phyloP scores from a whole-genome alignment of 2,888 invertebrate species.

The Acanthosepion esculentum region DNA sequence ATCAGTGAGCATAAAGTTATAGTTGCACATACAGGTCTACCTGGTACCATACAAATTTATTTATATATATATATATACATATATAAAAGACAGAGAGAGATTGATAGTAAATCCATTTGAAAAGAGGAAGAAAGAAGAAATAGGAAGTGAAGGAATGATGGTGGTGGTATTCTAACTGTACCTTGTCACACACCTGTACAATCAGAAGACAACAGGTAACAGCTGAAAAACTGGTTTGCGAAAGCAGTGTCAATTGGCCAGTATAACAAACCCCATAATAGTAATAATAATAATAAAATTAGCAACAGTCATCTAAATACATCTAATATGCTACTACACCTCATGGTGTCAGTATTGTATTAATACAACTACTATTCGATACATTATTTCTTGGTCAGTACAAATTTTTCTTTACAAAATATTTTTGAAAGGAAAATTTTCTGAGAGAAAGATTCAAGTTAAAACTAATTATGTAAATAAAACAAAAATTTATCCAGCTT shows the following conservation, averaged over 20 bases:
- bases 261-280: not conserved
- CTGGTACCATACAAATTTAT: not conserved
- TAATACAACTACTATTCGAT: not conserved
- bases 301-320: not conserved
- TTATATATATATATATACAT: not conserved
- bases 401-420: not conserved
- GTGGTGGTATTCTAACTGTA: not conserved
- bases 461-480: not conserved
- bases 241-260: not conserved
- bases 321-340: not conserved
- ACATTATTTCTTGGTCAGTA: not conserved
- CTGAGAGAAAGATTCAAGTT: not conserved
- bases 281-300: not conserved
- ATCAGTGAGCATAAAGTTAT: not conserved
- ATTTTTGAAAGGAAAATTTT: not conserved
- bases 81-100: not conserved
- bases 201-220: not conserved
- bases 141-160: not conserved
- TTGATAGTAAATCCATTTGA: not conserved
- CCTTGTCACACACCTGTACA: not conserved
- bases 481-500: not conserved
- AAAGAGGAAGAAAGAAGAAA: not conserved
- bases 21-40: not conserved
- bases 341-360: not conserved
- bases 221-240: not conserved